Conservation (phyloP, 2,888 invertebrate species). For the Apamea epomidion region DNA sequence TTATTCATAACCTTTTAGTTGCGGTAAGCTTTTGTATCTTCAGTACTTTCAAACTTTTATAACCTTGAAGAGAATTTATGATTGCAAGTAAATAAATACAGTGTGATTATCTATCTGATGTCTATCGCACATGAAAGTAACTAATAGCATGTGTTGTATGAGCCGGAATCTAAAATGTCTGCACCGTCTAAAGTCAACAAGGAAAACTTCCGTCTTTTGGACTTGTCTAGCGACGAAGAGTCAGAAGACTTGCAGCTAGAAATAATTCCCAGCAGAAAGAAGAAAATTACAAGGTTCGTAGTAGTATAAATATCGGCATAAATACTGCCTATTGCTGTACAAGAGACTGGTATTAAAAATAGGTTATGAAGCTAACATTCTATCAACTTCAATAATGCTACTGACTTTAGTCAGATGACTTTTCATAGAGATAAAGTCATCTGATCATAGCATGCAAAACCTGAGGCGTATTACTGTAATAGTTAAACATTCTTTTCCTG, state of each 20-base stretch:
- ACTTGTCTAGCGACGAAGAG: constrained; percentile 91
- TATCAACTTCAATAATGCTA: too few species aligned
- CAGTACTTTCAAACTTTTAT: constrained; percentile 59
- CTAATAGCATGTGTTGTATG: constrained; percentile 80
- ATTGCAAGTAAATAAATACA: constrained; percentile 59
- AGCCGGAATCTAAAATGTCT: constrained; percentile 79
- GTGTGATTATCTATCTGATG: constrained; percentile 50
- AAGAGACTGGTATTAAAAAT: not conserved
- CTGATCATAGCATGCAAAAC: not conserved
- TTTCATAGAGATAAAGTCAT: not conserved
- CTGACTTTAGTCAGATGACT: not conserved
- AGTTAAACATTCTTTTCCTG: not conserved
- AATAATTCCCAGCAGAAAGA: constrained; percentile 90
- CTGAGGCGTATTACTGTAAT: not conserved
- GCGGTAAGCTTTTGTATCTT: constrained; percentile 41
- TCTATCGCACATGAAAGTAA: constrained; percentile 42
- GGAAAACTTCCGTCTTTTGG: constrained; percentile 92
- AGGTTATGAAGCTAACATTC: constrained; percentile 11
- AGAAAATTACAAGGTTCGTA: constrained; percentile 89
- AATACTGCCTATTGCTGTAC: not conserved
- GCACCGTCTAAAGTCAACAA: constrained; percentile 88
- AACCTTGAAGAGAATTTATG: constrained; percentile 61
- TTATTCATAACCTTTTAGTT: constrained; percentile 39
- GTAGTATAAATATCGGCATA: not conserved
- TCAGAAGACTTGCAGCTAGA: constrained; percentile 91